phyloP scores from a whole-genome alignment of 2,797 vertebrate species.

The Myotis vivesi region DNA sequence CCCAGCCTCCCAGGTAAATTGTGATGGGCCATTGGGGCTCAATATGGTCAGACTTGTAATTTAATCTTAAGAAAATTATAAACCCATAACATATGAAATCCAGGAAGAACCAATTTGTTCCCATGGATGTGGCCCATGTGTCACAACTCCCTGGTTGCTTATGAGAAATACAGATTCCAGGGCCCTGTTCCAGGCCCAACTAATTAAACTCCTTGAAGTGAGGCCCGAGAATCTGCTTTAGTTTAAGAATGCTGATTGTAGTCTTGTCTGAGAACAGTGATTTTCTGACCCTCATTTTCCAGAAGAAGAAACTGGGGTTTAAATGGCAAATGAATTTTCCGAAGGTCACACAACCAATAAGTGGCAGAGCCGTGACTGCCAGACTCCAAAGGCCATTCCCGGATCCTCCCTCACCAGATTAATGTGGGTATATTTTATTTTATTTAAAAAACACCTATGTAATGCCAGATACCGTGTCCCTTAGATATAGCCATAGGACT shows the following conservation, averaged over 20 bases:
- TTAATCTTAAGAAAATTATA: conserved; percentile 32
- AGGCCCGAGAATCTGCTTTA: neutral
- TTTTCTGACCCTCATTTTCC: conserved; percentile 38
- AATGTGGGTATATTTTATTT: neutral
- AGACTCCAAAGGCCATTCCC: neutral
- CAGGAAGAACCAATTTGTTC: neutral
- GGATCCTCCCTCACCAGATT: neutral
- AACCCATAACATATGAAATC: neutral
- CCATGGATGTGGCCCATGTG: neutral
- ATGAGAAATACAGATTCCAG: neutral
- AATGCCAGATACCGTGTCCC: neutral
- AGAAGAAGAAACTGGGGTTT: conserved; percentile 37
- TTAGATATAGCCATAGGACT: neutral
- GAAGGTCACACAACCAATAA: conserved; percentile 18
- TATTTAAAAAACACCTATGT: neutral
- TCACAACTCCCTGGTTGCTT: neutral
- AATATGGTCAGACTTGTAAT: conserved; percentile 12
- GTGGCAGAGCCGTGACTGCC: neutral
- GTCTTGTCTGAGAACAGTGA: neutral
- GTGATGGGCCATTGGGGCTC: neutral
- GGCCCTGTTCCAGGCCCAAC: neutral
- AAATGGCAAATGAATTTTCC: conserved; percentile 41
- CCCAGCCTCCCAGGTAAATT: neutral
- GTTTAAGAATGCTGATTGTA: conserved; percentile 30
- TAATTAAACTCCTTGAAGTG: conserved; percentile 11